Conservation (phyloP, 1,140 invertebrate genomes). For the Camponotus floridanus region DNA sequence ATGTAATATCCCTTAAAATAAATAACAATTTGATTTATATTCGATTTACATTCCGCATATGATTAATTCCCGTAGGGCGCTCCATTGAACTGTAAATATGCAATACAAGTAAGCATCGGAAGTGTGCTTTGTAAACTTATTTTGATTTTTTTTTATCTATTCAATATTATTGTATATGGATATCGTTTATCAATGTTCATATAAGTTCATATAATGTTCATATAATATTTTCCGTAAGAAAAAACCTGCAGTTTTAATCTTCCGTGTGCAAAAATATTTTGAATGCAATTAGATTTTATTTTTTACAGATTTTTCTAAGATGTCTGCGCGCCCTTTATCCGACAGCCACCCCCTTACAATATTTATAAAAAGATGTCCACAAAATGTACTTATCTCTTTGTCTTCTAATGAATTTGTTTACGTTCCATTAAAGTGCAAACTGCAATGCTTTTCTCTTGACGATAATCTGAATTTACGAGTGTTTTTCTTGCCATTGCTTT, state of each 20-base stretch:
- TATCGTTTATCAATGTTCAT: background rate
- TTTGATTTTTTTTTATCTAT: slow-evolving; percentile 46
- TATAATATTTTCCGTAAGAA: background rate
- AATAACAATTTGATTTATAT: slow-evolving; percentile 3
- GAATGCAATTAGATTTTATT: background rate
- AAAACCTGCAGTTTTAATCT: background rate
- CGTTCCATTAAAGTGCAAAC: background rate
- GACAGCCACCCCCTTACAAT: too few relatives aligned
- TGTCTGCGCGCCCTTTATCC: too few relatives aligned
- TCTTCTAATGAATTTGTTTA: slow-evolving; percentile 43
- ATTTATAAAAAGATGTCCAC: background rate
- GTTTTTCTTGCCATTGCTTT: background rate
- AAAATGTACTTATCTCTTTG: background rate
- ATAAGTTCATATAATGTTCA: background rate
- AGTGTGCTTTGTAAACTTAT: background rate
- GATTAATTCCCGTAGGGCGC: slow-evolving; percentile 59
- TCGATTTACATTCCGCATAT: slow-evolving; percentile 62
- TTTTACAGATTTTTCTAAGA: background rate
- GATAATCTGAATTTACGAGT: slow-evolving; percentile 63
- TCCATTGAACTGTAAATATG: slow-evolving; percentile 46
- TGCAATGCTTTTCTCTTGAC: background rate
- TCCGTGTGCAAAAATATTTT: background rate
- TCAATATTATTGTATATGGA: background rate
- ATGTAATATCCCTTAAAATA: slow-evolving; percentile 14
- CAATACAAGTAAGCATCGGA: slow-evolving; percentile 58